Percentiles rank a stretch among this genome's conserved stretches.
These are phyloP conservation scores for Carapus acus DNA, from an alignment of 2,797 vertebrate genomes.

Conservation along the genomic window DNA sequence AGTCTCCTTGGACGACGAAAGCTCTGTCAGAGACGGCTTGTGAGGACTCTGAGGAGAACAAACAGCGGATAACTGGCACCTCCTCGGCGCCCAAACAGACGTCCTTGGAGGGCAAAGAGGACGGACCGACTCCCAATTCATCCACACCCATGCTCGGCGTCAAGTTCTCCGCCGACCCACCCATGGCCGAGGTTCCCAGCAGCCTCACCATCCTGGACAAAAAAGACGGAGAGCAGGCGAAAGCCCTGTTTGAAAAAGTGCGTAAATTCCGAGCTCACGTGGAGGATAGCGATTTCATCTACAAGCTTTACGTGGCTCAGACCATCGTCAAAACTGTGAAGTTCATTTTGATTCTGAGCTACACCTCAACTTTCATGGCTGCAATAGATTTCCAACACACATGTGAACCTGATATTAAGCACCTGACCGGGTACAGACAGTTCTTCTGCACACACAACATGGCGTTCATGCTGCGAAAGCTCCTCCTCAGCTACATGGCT, in stretches of 20 bases:
- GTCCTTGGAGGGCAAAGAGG: constrained; percentile 85
- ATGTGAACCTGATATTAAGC: constrained; percentile 81
- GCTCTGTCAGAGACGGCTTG: constrained; percentile 97
- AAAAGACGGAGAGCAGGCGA: constrained; percentile 97
- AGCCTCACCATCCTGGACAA: constrained; percentile 96
- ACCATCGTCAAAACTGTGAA: constrained; percentile 93
- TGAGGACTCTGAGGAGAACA: constrained; percentile 95
- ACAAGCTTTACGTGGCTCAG: constrained; percentile 93
- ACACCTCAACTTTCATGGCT: constrained; percentile 87
- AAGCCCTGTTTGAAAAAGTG: constrained; percentile 97
- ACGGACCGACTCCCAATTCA: constrained; percentile 69
- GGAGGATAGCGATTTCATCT: constrained; percentile 97
- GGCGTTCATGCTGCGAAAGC: constrained; percentile 93
- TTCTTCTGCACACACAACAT: constrained; percentile 97
- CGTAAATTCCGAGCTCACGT: constrained; percentile 93
- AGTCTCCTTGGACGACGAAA: constrained; percentile 98
- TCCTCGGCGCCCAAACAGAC: constrained; percentile 80
- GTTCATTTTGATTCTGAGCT: constrained; percentile 92
- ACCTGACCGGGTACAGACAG: constrained; percentile 82
- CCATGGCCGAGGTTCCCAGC: constrained; percentile 83
- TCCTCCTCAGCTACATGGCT: constrained; percentile 90
- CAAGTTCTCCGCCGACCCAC: constrained; percentile 88
- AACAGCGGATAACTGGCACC: constrained; percentile 86
- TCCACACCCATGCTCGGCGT: constrained; percentile 88
- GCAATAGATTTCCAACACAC: constrained; percentile 82